These are phyloP conservation scores for Alentia gelatinosa DNA, from an alignment of 2,888 invertebrate species.

Conservation along the genomic window DNA sequence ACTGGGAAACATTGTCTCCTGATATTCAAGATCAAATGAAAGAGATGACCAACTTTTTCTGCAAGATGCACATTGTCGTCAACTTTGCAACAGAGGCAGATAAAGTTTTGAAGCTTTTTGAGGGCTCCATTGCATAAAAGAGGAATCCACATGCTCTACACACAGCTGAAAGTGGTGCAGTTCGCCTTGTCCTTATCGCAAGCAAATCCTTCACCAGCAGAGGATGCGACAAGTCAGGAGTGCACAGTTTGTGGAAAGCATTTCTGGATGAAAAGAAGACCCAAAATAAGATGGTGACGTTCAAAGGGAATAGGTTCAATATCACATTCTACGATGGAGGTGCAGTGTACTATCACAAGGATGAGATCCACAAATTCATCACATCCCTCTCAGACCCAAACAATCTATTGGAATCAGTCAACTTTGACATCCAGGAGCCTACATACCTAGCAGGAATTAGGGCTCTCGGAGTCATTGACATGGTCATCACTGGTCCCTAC, in stretches of 20 bases:
- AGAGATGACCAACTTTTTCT: slow-evolving; percentile 37
- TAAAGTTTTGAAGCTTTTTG: not conserved
- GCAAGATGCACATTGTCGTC: slow-evolving; percentile 59
- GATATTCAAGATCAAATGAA: not conserved
- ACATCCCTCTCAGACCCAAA: not conserved
- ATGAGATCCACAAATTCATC: not conserved
- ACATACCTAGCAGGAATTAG: not conserved
- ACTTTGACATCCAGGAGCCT: not conserved
- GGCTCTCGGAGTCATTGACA: slow-evolving; percentile 8
- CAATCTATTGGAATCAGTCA: not conserved
- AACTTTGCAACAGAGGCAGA: slow-evolving; percentile 58
- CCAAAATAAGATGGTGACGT: not conserved
- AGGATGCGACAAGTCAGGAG: not conserved
- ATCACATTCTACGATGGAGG: not conserved
- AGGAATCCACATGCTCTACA: not conserved
- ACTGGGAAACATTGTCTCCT: not conserved
- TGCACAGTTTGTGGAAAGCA: not conserved
- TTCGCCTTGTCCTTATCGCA: not conserved
- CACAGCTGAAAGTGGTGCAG: not conserved
- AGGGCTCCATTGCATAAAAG: not conserved
- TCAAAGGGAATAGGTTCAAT: slow-evolving; percentile 42
- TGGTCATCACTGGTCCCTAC: slow-evolving; percentile 8
- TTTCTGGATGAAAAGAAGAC: not conserved
- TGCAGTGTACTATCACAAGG: not conserved
- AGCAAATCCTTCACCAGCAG: not conserved